Evolutionary conservation across 2,797 vertebrate species (phyloP).

Genomic region (Paguma larvata): DNA sequence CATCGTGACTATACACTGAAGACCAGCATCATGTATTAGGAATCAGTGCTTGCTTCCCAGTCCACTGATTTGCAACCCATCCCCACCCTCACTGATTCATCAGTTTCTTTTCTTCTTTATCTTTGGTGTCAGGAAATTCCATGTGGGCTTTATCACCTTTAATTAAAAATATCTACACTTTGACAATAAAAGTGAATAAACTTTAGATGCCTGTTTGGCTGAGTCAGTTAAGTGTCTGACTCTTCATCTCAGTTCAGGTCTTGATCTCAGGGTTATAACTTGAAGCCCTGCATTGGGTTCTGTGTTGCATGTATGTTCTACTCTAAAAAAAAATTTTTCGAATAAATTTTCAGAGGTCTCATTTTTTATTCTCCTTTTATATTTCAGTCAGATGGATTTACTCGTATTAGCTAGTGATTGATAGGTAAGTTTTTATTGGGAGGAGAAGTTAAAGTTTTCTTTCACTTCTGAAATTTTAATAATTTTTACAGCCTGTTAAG

Average conservation of each 20-base stretch:
- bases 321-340: no score
- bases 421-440: background rate
- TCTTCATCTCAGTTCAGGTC: no score
- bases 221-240: no score
- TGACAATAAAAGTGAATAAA: background rate
- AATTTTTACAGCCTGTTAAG: constrained; percentile 86
- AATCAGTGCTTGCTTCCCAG: background rate
- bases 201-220: background rate
- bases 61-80: background rate
- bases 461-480: constrained; percentile 51
- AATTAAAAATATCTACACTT: background rate
- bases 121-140: background rate
- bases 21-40: background rate
- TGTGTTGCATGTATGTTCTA: no score
- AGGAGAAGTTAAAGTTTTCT: background rate
- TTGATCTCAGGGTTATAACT: no score
- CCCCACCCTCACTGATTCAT: background rate
- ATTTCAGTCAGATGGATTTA: background rate
- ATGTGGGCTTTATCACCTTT: background rate
- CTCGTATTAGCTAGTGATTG: constrained; percentile 40
- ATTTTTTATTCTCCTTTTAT: background rate
- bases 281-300: no score
- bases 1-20: background rate
- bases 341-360: background rate
- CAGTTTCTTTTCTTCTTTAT: constrained; percentile 5